A percentile compares a stretch with the other conserved stretches of the same genome.
These are phyloP conservation scores for Drepana arcuata DNA, from an alignment of 1,140 invertebrate genomes.

Conservation along the genomic window DNA sequence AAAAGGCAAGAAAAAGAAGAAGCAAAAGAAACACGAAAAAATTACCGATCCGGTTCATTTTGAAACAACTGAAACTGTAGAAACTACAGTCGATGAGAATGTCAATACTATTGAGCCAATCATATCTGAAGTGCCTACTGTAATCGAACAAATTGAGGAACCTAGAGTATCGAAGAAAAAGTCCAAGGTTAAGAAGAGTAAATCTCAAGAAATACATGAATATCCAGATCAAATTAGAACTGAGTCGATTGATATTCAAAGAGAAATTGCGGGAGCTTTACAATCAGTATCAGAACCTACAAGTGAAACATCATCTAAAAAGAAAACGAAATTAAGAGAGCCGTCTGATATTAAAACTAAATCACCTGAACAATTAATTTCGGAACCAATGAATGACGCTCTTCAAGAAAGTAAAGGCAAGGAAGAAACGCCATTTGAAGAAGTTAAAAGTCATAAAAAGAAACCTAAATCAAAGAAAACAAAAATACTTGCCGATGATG, in stretches of 20 bases:
- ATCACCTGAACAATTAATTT: not conserved
- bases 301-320: no score
- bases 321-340: conserved; percentile 13
- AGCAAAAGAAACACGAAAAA: conserved; percentile 22
- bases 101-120: conserved; percentile 9
- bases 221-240: no score
- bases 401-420: conserved; percentile 49
- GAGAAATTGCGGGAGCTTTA: no score
- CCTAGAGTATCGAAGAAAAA: conserved; percentile 11
- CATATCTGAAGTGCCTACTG: conserved; percentile 8
- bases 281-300: no score
- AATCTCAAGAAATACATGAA: no score
- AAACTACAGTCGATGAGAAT: conserved; percentile 6
- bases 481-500: conserved; percentile 64
- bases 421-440: conserved; percentile 5
- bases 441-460: conserved; percentile 61
- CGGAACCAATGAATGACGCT: no score
- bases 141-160: conserved; percentile 13
- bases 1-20: conserved; percentile 24
- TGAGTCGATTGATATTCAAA: no score
- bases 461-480: conserved; percentile 48
- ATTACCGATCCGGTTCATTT: conserved; percentile 8
- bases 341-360: conserved; percentile 1
- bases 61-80: conserved; percentile 5
- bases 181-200: conserved; percentile 7